Conservation (phyloP, 2,797 vertebrate genomes). For the Phalloptychus januarius region DNA sequence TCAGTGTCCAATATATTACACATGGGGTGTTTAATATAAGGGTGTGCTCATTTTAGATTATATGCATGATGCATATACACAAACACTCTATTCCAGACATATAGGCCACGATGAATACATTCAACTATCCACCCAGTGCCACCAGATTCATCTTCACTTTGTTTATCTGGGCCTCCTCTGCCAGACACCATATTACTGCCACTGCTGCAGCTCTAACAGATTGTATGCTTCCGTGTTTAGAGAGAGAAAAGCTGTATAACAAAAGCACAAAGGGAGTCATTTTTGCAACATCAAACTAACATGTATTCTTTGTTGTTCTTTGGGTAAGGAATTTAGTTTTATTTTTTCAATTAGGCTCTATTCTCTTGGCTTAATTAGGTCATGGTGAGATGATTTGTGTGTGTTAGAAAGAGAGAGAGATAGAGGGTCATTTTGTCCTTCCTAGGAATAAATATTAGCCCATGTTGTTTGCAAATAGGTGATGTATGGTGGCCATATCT, state of each 20-base stretch:
- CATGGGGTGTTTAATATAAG: slow-evolving; percentile 14
- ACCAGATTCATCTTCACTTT: slow-evolving; percentile 45
- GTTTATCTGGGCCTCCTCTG: slow-evolving; percentile 47
- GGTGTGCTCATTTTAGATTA: slow-evolving; percentile 38
- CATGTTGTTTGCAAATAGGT: slow-evolving; percentile 88
- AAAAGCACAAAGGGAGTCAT: slow-evolving; percentile 33
- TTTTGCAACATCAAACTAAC: slow-evolving; percentile 41
- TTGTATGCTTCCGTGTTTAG: slow-evolving; percentile 30
- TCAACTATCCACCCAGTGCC: slow-evolving; percentile 34
- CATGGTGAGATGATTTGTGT: slow-evolving; percentile 51
- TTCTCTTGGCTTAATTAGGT: slow-evolving; percentile 81
- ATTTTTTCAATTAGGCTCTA: slow-evolving; percentile 66
- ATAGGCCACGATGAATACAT: slow-evolving; percentile 41
- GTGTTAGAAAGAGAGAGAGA: background rate
- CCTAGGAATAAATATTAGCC: slow-evolving; percentile 87
- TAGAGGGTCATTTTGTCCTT: slow-evolving; percentile 77
- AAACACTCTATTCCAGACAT: slow-evolving; percentile 43
- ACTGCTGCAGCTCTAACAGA: slow-evolving; percentile 45
- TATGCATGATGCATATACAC: slow-evolving; percentile 26
- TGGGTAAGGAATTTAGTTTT: slow-evolving; percentile 25
- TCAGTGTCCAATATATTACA: slow-evolving; percentile 64
- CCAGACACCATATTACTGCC: slow-evolving; percentile 50
- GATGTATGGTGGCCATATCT: slow-evolving; percentile 94
- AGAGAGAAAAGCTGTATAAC: slow-evolving; percentile 14
- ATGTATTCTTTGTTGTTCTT: slow-evolving; percentile 44